These are phyloP conservation scores for Leuciscus waleckii DNA, from an alignment of 2,797 vertebrate species.

Conservation along the genomic window DNA sequence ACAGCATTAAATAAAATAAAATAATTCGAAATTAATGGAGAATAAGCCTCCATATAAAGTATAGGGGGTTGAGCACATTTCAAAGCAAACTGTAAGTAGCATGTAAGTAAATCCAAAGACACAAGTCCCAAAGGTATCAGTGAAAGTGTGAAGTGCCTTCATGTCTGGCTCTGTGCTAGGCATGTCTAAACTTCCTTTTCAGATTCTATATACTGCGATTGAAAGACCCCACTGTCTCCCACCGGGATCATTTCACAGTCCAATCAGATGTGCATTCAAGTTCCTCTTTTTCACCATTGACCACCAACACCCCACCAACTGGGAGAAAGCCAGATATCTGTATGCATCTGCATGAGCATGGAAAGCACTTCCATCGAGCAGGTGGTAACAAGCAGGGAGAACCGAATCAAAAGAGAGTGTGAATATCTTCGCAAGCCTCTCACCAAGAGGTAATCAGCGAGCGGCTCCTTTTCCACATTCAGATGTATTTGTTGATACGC, in stretches of 20 bases:
- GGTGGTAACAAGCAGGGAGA: constrained; percentile 63
- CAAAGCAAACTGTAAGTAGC: not conserved
- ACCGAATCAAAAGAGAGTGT: constrained; percentile 44
- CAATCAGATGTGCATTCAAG: constrained; percentile 71
- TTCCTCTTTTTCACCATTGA: constrained; percentile 63
- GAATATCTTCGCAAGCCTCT: constrained; percentile 47
- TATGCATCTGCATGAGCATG: constrained; percentile 54
- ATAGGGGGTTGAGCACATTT: not conserved
- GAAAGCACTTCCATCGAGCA: constrained; percentile 64
- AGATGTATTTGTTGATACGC: constrained; percentile 54
- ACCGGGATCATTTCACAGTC: constrained; percentile 55
- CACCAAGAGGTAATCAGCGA: constrained; percentile 60
- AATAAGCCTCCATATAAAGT: not conserved
- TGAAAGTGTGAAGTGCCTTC: constrained; percentile 23
- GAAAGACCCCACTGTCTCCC: constrained; percentile 43
- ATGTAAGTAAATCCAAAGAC: constrained; percentile 3
- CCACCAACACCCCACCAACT: constrained; percentile 58
- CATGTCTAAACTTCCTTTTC: constrained; percentile 43
- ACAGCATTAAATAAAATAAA: too few relatives aligned
- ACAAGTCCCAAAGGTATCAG: constrained; percentile 4
- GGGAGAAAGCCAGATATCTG: constrained; percentile 60
- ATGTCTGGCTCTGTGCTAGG: constrained; percentile 36
- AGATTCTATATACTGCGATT: constrained; percentile 39
- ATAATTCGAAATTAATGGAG: not conserved
- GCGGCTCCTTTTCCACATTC: constrained; percentile 50